Conservation (phyloP, 2,888 invertebrate species). For the Byasa hedistus region DNA sequence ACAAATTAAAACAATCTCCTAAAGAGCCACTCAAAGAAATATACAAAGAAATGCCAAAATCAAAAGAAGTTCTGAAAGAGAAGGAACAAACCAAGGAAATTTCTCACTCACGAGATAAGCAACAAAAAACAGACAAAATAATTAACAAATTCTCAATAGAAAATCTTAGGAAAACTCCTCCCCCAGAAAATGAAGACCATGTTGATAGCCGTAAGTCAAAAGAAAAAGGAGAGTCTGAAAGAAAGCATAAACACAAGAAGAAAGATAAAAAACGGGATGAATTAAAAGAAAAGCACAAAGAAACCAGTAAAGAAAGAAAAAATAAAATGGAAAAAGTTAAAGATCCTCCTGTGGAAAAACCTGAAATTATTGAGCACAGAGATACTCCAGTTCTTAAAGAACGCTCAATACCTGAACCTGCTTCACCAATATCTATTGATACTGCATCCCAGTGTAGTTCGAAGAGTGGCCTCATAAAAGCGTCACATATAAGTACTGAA, state of each 20-base stretch:
- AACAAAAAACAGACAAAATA: conserved; percentile 62
- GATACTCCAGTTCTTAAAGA: conserved; percentile 69
- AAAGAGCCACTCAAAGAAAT: conserved; percentile 63
- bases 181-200: conserved; percentile 61
- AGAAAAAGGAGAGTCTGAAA: conserved; percentile 76
- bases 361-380: conserved; percentile 69
- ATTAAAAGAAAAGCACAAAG: conserved; percentile 81
- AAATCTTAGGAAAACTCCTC: conserved; percentile 72
- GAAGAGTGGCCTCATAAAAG: conserved; percentile 67
- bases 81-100: conserved; percentile 57
- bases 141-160: conserved; percentile 73
- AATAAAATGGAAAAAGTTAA: conserved; percentile 78
- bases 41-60: conserved; percentile 56
- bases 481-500: conserved; percentile 58
- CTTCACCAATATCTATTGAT: conserved; percentile 73
- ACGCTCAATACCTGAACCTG: conserved; percentile 59
- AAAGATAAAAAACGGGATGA: conserved; percentile 84
- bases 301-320: conserved; percentile 73
- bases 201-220: conserved; percentile 64
- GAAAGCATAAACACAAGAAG: conserved; percentile 82
- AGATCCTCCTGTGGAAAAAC: conserved; percentile 70
- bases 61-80: conserved; percentile 59
- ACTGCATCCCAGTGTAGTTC: conserved; percentile 76
- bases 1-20: conserved; percentile 69
- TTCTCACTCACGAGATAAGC: conserved; percentile 62